Evolutionary conservation across 2,888 invertebrate genomes (phyloP).

Genomic region (Hyposoter didymator): DNA sequence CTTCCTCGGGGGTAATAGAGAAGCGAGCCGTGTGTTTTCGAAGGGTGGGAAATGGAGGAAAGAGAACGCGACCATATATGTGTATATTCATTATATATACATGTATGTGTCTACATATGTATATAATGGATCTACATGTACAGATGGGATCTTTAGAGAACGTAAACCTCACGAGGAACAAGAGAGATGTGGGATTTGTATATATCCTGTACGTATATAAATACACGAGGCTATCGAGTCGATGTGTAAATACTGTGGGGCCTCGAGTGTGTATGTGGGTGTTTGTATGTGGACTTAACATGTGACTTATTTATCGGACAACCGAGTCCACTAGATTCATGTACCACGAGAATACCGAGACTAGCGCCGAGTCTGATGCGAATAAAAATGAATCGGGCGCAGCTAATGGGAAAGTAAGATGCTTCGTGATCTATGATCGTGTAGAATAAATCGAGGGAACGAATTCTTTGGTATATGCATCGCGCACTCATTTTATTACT

Average conservation of each 20-base stretch:
- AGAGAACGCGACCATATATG: constrained; percentile 24
- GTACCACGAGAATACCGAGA: neutral
- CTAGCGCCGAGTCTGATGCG: neutral
- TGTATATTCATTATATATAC: neutral
- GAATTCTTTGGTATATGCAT: neutral
- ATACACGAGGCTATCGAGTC: constrained; percentile 10
- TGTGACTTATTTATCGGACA: constrained; percentile 28
- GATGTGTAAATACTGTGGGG: constrained; percentile 13
- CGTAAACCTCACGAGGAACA: constrained; percentile 15
- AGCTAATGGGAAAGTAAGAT: neutral
- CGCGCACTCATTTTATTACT: neutral
- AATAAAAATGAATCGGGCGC: neutral
- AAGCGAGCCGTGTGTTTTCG: constrained; percentile 49
- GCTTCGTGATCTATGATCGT: neutral
- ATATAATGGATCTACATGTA: neutral
- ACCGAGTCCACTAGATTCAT: constrained; percentile 11
- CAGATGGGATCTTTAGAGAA: neutral
- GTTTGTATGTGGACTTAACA: neutral
- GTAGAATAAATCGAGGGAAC: neutral
- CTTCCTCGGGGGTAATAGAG: constrained; percentile 76
- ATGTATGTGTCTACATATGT: neutral
- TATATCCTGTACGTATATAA: neutral
- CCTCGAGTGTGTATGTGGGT: neutral
- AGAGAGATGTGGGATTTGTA: constrained; percentile 28
- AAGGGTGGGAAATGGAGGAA: constrained; percentile 18